Conservation (phyloP, 2,113 vertebrate genomes). For the Poeciliopsis retropinna region DNA sequence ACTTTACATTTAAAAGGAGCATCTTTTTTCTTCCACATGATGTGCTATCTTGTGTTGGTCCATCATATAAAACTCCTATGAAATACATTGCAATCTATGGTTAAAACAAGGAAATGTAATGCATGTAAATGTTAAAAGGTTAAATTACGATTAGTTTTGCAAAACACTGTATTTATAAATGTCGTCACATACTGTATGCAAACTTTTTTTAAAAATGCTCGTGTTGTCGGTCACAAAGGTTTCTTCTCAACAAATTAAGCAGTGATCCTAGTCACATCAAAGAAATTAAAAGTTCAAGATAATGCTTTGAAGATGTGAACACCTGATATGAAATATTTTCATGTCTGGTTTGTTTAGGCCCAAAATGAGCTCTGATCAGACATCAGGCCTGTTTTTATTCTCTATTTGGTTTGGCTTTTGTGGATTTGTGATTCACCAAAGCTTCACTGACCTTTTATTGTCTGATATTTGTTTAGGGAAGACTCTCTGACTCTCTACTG, state of each 20-base stretch:
- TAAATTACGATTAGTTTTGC: neutral
- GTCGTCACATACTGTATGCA: no score
- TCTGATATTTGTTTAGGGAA: constrained; percentile 49
- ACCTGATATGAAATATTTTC: neutral
- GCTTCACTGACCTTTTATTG: constrained; percentile 41
- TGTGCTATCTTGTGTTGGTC: neutral
- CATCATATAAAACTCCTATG: neutral
- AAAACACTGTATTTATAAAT: no score
- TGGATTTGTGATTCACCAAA: constrained; percentile 40
- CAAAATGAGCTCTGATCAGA: constrained; percentile 21
- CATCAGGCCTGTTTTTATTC: constrained; percentile 27
- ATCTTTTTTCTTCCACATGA: neutral
- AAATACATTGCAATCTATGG: neutral
- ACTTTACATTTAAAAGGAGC: neutral
- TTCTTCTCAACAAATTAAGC: neutral
- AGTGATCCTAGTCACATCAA: neutral
- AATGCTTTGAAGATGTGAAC: neutral
- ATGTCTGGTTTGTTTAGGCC: neutral
- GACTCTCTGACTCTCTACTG: constrained; percentile 16
- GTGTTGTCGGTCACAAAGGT: neutral
- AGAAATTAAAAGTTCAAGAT: neutral
- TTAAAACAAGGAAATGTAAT: neutral
- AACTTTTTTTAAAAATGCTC: no score
- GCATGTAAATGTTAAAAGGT: neutral
- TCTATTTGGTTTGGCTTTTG: constrained; percentile 22